Base-by-base conservation (phyloP, 1,140 invertebrate species). In the Portunus trituberculatus region DNA sequence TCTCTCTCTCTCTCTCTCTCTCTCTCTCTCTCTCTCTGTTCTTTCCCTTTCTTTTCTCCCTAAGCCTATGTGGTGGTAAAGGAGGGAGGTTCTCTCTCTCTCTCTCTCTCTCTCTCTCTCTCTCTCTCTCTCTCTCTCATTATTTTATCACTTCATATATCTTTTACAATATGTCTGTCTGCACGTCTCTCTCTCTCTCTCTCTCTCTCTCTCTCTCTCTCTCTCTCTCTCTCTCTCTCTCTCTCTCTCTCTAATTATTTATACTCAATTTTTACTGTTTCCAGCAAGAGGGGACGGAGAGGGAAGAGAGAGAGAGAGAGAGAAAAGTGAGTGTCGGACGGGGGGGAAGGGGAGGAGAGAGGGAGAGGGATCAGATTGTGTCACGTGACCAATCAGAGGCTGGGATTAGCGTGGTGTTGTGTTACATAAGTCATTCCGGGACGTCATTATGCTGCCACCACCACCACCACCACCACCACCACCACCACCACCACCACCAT, bases 391-490 rank as follows among this genome's bases (percentile, higher is more conserved):
- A 92, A 76, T 92, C 91, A 92, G 25, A 29, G 28, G 4, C 12
- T 4, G 25, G 90, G 90, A 91, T 91, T 91, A 91, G n/a, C 31
- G 52, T 39, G 28, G 91, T 4, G 7, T 92, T 59, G 39, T n/a
- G 91, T 92, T 92, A 92, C 91, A 92, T 31, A 82, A 92, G 91
- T 92, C 67, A 92, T 76, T 92, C 31, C 6, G 4, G 46, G 89
- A 52, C 46, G 89, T 91, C 59, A 92, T 59, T 16, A 59, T 59
- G 32, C 12, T 25, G 32, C n/a, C 91, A 92, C 45, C 31, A 82
- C 16, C 76, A 92, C 91, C 39, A n/a, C 20, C 10, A 82, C 12
- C 89, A 48, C 28, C 46, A 91, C 46, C 48, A 52, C 46, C 45
- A 91, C 89, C 46, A 91, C 45, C 46, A 52, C 45, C 46, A 52